Base-by-base conservation (phyloP, 2,113 vertebrate species). In the Lucifuga dentata region DNA sequence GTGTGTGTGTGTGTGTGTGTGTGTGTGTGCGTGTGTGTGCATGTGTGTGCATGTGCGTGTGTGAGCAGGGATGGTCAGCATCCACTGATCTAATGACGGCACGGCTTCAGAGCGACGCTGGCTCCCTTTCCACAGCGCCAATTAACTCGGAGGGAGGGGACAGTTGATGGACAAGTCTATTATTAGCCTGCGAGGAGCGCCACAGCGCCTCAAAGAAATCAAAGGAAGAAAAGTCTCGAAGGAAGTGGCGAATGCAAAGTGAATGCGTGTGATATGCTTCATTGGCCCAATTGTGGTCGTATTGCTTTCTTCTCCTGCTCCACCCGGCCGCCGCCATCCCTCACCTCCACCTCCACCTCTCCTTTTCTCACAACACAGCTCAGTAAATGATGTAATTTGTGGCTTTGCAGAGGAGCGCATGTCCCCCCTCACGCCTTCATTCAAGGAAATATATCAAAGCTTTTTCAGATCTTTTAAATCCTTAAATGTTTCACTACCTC, bases 161-260 rank as follows among this genome's bases (percentile, higher is more conserved):
- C 76, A 79, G 81, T 88, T 93, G 91, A 92, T 91, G 88, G 91
- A 92, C 92, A 89, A 85, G 92, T 91, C 91, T 91, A 90, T 93
- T 93, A 92, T 93, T 90, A 89, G 77, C 60, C 59, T 87, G 70
- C 64, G 71, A 86, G 90, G 83, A 88, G 83, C 68, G 80, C 81
- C 59, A 81, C 86, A 33, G 80, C 21, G 86, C 79, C 73, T 85
- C 78, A 90, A 88, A 92, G 89, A 88, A 88, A 87, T 83, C 78
- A 86, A 85, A 92, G 88, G 77, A 81, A 86, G 84, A 68, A 77
- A 86, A 88, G 73, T 90, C 85, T 67, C 68, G 88, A 79, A 88
- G 80, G 81, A 90, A 86, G 84, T 87, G 80, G 82, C 81, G 46
- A 86, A 87, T 82, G 73, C 84, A 74, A 76, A 83, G 78, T 87